Conservation (phyloP, 2,888 invertebrate species). For the Serrognathus titanus region DNA sequence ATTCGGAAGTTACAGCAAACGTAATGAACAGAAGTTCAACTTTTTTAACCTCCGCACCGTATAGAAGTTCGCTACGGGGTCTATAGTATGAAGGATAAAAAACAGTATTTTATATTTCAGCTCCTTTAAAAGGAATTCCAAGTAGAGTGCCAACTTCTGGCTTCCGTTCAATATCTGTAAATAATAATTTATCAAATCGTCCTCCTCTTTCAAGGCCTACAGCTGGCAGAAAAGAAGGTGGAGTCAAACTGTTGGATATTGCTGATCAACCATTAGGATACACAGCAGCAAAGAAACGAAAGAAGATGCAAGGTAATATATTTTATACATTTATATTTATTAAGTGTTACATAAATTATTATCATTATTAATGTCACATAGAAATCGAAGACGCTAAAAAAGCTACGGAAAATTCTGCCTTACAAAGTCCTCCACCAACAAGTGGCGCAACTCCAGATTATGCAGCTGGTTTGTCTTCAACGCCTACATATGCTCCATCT, state of each 20-base stretch:
- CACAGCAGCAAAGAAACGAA: slow-evolving; percentile 82
- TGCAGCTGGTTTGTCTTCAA: slow-evolving; percentile 71
- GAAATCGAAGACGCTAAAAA: slow-evolving; percentile 65
- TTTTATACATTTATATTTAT: neutral
- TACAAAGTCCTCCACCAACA: slow-evolving; percentile 41
- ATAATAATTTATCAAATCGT: slow-evolving; percentile 50
- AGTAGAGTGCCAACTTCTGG: slow-evolving; percentile 71
- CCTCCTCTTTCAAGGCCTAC: slow-evolving; percentile 61
- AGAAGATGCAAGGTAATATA: slow-evolving; percentile 68
- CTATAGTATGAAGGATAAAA: too few relatives aligned
- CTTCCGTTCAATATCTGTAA: slow-evolving; percentile 55
- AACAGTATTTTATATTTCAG: slow-evolving; percentile 53
- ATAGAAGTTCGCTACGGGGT: neutral
- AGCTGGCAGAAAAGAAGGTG: slow-evolving; percentile 78
- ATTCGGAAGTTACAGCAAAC: neutral
- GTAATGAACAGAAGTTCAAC: too few relatives aligned
- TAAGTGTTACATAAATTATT: neutral
- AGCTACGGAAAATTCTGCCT: slow-evolving; percentile 48
- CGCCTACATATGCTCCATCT: slow-evolving; percentile 49
- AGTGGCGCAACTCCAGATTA: slow-evolving; percentile 70
- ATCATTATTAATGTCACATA: slow-evolving; percentile 33
- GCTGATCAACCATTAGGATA: slow-evolving; percentile 86
- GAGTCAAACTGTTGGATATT: slow-evolving; percentile 91
- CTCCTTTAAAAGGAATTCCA: slow-evolving; percentile 89
- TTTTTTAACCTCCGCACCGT: too few relatives aligned